Evolutionary conservation across 2,113 vertebrate species (phyloP), one percentile per base, ranked within the genome.

Genomic region (Poeciliopsis retropinna): DNA sequence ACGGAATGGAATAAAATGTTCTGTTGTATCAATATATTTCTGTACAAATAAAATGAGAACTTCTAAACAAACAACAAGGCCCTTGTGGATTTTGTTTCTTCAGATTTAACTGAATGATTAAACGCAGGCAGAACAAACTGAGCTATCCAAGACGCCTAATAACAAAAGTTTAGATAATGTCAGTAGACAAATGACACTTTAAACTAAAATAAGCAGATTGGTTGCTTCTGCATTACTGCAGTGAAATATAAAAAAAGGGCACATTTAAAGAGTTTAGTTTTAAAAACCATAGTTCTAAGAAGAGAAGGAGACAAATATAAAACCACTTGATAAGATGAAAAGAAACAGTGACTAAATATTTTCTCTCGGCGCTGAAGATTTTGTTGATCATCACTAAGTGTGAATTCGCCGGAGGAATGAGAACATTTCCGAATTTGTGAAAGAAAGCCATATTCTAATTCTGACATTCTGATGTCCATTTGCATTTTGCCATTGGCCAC

Each of bases 31-130:
- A 81, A 54, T 67, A 6, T 17, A 14, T 32, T 25, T 51, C 32
- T 76, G 22, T 63, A 39, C 19, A 72, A 72, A 72, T 65, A 64
- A 27, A 63, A 60, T 2, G 32, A 79, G 3, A 67, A 60, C 13
- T 44, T 57, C 1, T 67, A 51, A n/a, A 22, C 32, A 68, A 29
- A 69, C 31, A 5, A 6, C 3, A 30, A 60, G n/a, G 12, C 6
- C 54, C 25, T 64, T 31, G 25, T 37, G 12, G 19, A 41, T 30
- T 51, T 13, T 65, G 32, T 72, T 60, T 51, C n/a, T 15, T 0
- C 60, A 60, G 39, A 63, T 34, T 69, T 39, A 57, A 12, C 60
- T 28, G 0, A 70, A 74, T 54, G 71, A 72, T 30, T 29, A 14
- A 44, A 13, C 17, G 14, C n/a, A 44, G 9, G n/a, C 25, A 57